Evolutionary conservation across 2,888 invertebrate species (phyloP), one percentile per base, ranked within the genome.

Genomic region (Limnephilus marmoratus): DNA sequence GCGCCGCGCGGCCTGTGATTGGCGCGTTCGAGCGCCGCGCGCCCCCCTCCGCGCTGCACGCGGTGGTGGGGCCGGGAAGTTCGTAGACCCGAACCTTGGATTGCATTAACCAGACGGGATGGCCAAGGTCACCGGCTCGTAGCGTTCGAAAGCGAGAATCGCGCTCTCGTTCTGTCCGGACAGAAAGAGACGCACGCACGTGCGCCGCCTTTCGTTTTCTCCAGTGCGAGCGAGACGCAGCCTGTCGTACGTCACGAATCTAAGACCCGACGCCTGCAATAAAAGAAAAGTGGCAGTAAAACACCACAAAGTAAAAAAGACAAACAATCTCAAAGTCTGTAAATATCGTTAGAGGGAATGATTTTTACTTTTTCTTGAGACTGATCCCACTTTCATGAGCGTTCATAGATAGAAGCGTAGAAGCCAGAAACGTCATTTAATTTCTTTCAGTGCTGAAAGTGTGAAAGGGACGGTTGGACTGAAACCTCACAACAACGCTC

Each of bases 61-160:
- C 95, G 95, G 94, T 95, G 95, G 95, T 95, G 94, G 95, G 93
- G 94, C 95, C 95, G 95, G 95, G 95, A 96, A 97, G 97, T 97
- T 97, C 97, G 97, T 97, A 97, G 97, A 97, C 97, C 97, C 96
- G 97, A 97, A 97, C 98, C 98, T 98, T 98, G 98, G 97, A 97
- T 97, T 97, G 97, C 97, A 97, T 97, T 97, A 97, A 97, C 97
- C 97, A 96, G 96, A 96, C 96, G 95, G 95, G 95, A 94, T 95
- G 97, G 97, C 97, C 97, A 97, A 97, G 97, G 97, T 97, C 97
- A 97, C 95, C 95, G 95, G 96, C 95, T 96, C 95, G 95, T 95
- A 96, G 95, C 95, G 95, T 94, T 96, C 95, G 95, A 95, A 95
- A 93, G 93, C 93, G 93, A 91, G 91, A 91, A 93, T 93, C 88